These are phyloP conservation scores for Tapirus indicus DNA, from an alignment of 2,797 vertebrate species.

Conservation along the genomic window DNA sequence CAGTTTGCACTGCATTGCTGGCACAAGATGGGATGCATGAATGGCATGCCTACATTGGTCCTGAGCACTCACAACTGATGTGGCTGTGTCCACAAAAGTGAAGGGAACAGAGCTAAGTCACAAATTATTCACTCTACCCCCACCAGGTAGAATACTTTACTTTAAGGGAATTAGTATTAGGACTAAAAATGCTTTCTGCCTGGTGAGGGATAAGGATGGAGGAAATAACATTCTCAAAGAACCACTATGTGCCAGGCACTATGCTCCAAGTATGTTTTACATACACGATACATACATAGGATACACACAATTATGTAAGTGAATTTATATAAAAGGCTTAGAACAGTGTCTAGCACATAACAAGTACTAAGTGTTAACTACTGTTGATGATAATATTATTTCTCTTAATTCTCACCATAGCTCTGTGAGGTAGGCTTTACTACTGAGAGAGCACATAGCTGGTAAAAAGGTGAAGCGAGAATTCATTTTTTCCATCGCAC, in stretches of 20 bases:
- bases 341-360: background rate
- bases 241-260: background rate
- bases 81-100: background rate
- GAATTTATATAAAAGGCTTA: background rate
- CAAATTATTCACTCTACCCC: background rate
- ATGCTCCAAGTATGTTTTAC: background rate
- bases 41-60: background rate
- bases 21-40: background rate
- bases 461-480: conserved; percentile 1
- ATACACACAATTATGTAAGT: background rate
- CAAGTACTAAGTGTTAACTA: background rate
- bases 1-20: background rate
- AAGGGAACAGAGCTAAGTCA: background rate
- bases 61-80: background rate
- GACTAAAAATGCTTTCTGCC: conserved; percentile 37
- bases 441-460: background rate
- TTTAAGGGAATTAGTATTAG: conserved; percentile 42
- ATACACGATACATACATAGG: background rate
- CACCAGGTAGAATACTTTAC: background rate
- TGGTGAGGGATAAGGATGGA: background rate
- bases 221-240: background rate
- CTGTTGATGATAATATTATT: background rate
- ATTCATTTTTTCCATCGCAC: conserved; percentile 27
- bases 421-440: background rate
- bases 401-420: background rate